Conservation (phyloP, 2,797 vertebrate species). For the Diplodus sargus region DNA sequence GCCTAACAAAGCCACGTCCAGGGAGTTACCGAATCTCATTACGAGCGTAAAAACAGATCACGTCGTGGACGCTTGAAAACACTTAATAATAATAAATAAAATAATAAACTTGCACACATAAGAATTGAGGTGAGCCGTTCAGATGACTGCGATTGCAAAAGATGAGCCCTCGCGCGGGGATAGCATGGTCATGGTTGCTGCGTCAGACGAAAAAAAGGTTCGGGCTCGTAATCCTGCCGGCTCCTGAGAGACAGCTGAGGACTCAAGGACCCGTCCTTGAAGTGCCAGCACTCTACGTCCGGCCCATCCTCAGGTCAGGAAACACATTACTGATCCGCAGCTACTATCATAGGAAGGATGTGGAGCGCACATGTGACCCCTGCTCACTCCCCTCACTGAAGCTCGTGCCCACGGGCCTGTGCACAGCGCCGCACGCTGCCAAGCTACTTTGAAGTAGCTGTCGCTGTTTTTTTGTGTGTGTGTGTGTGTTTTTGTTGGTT, state of each 20-base stretch:
- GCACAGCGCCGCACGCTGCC: not conserved
- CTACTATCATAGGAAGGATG: constrained; percentile 83
- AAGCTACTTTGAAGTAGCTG: constrained; percentile 53
- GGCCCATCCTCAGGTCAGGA: constrained; percentile 85
- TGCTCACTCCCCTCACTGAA: constrained; percentile 51
- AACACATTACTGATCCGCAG: constrained; percentile 81
- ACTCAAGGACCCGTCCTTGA: constrained; percentile 87
- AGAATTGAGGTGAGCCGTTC: constrained; percentile 24
- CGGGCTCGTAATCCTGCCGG: constrained; percentile 67
- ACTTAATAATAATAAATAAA: constrained; percentile 45
- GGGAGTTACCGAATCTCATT: constrained; percentile 61
- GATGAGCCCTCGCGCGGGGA: constrained; percentile 36
- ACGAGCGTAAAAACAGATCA: constrained; percentile 59
- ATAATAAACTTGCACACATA: constrained; percentile 47
- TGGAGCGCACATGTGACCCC: constrained; percentile 62
- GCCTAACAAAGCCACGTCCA: constrained; percentile 36
- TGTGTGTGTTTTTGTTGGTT: constrained; percentile 3
- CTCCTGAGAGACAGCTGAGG: constrained; percentile 67
- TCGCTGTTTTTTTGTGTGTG: not conserved
- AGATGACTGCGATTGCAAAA: constrained; percentile 49
- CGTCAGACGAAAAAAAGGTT: constrained; percentile 72
- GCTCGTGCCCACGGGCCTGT: constrained; percentile 39
- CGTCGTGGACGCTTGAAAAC: constrained; percentile 43
- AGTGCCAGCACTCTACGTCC: constrained; percentile 79
- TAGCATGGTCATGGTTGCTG: constrained; percentile 37